Evolutionary conservation across 2,888 invertebrate genomes (phyloP), one percentile per base, ranked within the genome.

Genomic region (Brachycybe producta): DNA sequence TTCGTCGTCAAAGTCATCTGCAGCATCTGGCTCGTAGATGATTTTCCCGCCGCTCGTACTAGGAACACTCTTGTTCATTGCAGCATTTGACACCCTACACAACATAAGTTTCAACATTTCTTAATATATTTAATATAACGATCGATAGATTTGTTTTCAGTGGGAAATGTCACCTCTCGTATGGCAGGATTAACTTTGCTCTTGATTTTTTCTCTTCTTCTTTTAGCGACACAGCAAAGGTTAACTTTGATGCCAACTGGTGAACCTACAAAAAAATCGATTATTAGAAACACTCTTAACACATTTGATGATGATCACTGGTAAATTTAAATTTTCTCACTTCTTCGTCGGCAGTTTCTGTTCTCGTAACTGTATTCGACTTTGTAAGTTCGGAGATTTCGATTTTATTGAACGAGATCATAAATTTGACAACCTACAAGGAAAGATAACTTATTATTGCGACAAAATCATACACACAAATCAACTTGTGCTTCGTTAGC

Each of bases 1-100:
- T 11, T 61, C 61, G 36, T 61, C 61, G 57, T 61, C 61, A 55
- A 57, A 56, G 52, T 61, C 61, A 49, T 61, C 61, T 15, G 48
- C 56, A 39, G 49, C 54, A 46, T 61, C 61, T 23, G 55, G 57
- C 11, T 57, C 52, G 50, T 61, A 61, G 39, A 51, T 52, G 35
- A 60, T 57, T 36, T 58, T 52, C 1, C 53, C 53, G 15, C 45
- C 53, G 26, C 21, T 42, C 5, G 41, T 19, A n/a, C n/a, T n/a
- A n/a, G n/a, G n/a, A n/a, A n/a, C n/a, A n/a, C n/a, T n/a, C n/a
- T n/a, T n/a, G n/a, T n/a, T n/a, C n/a, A n/a, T n/a, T n/a, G 7
- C 5, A 17, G 7, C 7, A 36, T 7, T 36, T 36, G 36, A 11
- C 41, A 8, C 5, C 17, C 17, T 41, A 7, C 15, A 17, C 38